These are phyloP conservation scores for Drepana arcuata DNA, from an alignment of 1,140 invertebrate genomes.

Conservation along the genomic window DNA sequence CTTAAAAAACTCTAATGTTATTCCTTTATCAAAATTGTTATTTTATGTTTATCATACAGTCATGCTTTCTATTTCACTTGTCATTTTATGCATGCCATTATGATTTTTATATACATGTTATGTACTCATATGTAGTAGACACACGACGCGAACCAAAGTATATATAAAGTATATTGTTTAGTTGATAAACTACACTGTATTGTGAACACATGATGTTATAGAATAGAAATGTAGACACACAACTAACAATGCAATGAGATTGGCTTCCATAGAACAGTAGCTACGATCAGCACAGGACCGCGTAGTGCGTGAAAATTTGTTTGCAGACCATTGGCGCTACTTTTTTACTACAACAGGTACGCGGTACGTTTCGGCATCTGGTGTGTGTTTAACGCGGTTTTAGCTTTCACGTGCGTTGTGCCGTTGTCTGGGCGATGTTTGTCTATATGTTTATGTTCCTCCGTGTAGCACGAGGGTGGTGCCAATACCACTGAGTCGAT, in stretches of 20 bases:
- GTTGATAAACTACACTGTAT: slow-evolving; percentile 35
- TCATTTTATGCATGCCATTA: slow-evolving; percentile 60
- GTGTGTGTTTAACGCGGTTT: neutral
- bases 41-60: slow-evolving; percentile 30
- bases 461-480: slow-evolving; percentile 89
- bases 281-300: slow-evolving; percentile 20
- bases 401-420: slow-evolving; percentile 67
- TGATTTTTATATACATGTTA: slow-evolving; percentile 30
- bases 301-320: slow-evolving; percentile 5
- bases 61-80: slow-evolving; percentile 62
- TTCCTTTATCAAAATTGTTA: no score
- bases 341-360: slow-evolving; percentile 69
- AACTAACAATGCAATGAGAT: slow-evolving; percentile 62
- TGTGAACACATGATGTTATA: slow-evolving; percentile 33
- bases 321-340: slow-evolving; percentile 48
- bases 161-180: no score
- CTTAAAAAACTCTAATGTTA: no score
- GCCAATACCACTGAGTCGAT: slow-evolving; percentile 91
- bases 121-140: slow-evolving; percentile 6
- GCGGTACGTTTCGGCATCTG: slow-evolving; percentile 12
- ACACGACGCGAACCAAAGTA: no score
- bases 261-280: slow-evolving; percentile 39
- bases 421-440: slow-evolving; percentile 72
- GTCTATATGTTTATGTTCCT: slow-evolving; percentile 72
- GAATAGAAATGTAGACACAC: slow-evolving; percentile 31